These are phyloP conservation scores for Pollenia labialis DNA, from an alignment of 2,888 invertebrate genomes.

Conservation along the genomic window DNA sequence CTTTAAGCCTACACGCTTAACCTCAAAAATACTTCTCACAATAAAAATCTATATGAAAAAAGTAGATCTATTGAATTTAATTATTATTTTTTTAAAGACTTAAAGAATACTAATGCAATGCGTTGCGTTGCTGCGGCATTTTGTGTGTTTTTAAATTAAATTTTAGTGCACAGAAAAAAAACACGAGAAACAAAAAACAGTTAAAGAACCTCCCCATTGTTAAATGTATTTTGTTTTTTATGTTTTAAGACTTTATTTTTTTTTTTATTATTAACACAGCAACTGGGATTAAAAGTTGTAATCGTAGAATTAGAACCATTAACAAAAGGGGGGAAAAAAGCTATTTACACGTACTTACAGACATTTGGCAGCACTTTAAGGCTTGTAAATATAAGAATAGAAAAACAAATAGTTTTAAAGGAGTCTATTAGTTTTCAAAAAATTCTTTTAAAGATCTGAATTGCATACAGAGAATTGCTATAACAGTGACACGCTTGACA, in stretches of 20 bases:
- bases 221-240: not conserved
- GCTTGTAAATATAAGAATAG: not conserved
- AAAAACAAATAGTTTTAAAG: not conserved
- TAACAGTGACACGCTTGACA: constrained; percentile 31
- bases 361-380: not conserved
- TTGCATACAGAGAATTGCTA: not conserved
- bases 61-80: constrained; percentile 16
- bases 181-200: constrained; percentile 4
- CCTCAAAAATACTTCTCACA: constrained; percentile 9
- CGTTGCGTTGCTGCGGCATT: not conserved
- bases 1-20: not conserved
- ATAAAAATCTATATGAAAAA: not conserved
- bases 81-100: constrained; percentile 1
- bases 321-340: not conserved
- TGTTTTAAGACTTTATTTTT: not conserved
- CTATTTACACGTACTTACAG: not conserved
- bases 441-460: constrained; percentile 6
- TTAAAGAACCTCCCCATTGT: not conserved
- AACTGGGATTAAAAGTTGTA: constrained; percentile 37
- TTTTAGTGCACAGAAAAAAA: not conserved
- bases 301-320: constrained; percentile 20
- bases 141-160: not conserved
- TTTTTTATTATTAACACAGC: constrained; percentile 10
- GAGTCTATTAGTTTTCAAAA: not conserved
- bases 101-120: not conserved